Percentiles rank a stretch among this genome's conserved stretches.
phyloP scores from a whole-genome alignment of 2,888 invertebrate genomes.

The Barypeithes pellucidus region DNA sequence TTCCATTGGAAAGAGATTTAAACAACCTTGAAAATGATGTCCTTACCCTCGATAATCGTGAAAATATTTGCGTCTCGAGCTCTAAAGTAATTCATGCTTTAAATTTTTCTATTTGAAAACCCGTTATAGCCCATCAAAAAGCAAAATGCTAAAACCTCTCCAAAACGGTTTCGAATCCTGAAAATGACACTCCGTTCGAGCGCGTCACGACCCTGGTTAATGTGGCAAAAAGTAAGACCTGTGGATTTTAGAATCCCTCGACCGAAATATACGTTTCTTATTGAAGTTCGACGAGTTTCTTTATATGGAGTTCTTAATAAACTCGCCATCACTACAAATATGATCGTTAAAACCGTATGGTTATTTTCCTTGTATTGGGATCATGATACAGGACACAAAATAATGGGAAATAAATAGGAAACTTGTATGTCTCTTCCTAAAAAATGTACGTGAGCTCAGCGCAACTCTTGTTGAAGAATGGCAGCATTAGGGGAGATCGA shows the following conservation, averaged over 20 bases:
- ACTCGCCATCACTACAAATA: too few relatives aligned
- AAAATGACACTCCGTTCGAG: slow-evolving; percentile 15
- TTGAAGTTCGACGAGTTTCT: slow-evolving; percentile 8
- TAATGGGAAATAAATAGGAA: too few relatives aligned
- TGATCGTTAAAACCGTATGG: too few relatives aligned
- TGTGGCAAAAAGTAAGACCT: slow-evolving; percentile 27
- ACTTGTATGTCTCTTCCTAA: too few relatives aligned
- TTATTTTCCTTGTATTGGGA: too few relatives aligned
- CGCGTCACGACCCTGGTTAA: slow-evolving; percentile 26
- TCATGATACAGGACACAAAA: too few relatives aligned
- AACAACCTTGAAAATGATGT: too few relatives aligned
- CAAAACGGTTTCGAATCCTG: slow-evolving; percentile 18
- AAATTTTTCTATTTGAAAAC: slow-evolving; percentile 11
- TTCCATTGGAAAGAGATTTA: too few relatives aligned
- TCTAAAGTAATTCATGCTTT: slow-evolving; percentile 3
- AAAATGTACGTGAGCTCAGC: too few relatives aligned
- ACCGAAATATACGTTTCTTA: slow-evolving; percentile 15
- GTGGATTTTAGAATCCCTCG: slow-evolving; percentile 18
- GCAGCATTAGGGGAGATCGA: too few relatives aligned
- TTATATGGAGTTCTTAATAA: neutral
- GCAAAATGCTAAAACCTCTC: slow-evolving; percentile 10
- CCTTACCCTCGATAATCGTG: neutral
- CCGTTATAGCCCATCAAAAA: slow-evolving; percentile 9
- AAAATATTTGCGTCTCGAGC: neutral
- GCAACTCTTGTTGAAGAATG: too few relatives aligned